Evolutionary conservation across 2,888 invertebrate species (phyloP), one percentile per base, ranked within the genome.

Genomic region (Artemia sinica): DNA sequence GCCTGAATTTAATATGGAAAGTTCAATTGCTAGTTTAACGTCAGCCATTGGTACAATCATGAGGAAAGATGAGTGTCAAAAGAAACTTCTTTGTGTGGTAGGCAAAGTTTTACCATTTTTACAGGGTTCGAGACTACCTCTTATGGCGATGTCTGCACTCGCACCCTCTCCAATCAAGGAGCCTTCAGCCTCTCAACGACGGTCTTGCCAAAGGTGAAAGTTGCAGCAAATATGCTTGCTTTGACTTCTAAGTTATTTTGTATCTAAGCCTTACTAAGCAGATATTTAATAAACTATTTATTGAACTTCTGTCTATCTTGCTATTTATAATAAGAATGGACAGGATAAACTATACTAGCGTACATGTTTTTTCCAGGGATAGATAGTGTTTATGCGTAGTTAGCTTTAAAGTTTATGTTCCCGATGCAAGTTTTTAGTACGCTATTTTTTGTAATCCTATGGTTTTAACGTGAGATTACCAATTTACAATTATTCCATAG

Each of bases 201-300:
- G 63, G 63, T 18, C 28, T 58, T n/a, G 9, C 10, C 28, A 58
- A 9, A 28, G 63, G 63, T 18, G 63, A 58, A 11, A 58, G 12
- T 58, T 58, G 63, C 28, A 58, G 63, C 28, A 58, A 58, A 58
- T 58, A 58, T 58, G n/a, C 63, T 2, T 58, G 63, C 28, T 58
- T 58, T 28, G 63, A 58, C n/a, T 58, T 58, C 28, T 58, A 58
- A 58, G 1, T 58, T 58, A 11, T 58, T n/a, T 58, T 58, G 9
- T 58, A 69, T 49, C 66, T 69, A 41, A 49, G n/a, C 10, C 50
- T 18, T 28, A 68, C 8, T 14, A 67, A 68, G 11, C 49, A 69
- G 12, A 49, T 14, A 13, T 69, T 69, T 10, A 65, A 51, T 14
- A 65, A 49, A 18, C 63, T 18, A 14, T 66, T n/a, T 66, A 14